Evolutionary conservation across 2,797 vertebrate species (phyloP).

Genomic region (Cyprinodon diabolis): DNA sequence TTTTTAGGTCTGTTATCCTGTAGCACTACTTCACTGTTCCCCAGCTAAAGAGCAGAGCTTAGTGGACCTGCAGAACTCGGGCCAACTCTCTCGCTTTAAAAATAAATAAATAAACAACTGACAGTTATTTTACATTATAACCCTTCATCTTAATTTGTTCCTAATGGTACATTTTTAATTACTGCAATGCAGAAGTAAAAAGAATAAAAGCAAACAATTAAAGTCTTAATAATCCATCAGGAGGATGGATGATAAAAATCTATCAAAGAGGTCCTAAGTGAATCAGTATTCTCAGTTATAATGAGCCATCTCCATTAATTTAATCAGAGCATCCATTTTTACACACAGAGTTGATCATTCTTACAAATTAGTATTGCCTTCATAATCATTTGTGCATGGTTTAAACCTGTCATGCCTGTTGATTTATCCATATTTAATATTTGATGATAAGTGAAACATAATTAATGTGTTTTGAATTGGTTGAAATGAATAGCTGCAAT

Average conservation of each 20-base stretch:
- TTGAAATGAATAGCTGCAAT: constrained; percentile 26
- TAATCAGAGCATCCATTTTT: neutral
- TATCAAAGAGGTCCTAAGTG: neutral
- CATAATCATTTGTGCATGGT: neutral
- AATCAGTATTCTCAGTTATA: neutral
- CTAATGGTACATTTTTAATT: neutral
- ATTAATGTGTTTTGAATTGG: constrained; percentile 32
- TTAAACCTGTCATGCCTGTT: constrained; percentile 6
- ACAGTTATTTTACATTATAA: neutral
- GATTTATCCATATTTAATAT: constrained; percentile 27
- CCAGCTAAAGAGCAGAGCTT: too few relatives aligned
- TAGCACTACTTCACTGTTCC: neutral
- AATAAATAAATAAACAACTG: too few relatives aligned
- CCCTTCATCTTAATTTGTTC: neutral
- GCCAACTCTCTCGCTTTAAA: neutral
- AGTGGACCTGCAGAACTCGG: neutral
- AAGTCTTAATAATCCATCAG: neutral
- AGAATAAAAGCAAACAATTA: neutral
- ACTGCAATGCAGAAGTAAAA: neutral
- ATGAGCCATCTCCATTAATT: neutral
- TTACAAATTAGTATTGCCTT: neutral
- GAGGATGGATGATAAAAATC: neutral
- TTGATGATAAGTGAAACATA: constrained; percentile 39
- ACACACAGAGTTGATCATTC: neutral
- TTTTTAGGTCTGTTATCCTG: neutral